These are phyloP conservation scores for Matsumyia berberina DNA, from an alignment of 2,888 invertebrate species.

Conservation along the genomic window DNA sequence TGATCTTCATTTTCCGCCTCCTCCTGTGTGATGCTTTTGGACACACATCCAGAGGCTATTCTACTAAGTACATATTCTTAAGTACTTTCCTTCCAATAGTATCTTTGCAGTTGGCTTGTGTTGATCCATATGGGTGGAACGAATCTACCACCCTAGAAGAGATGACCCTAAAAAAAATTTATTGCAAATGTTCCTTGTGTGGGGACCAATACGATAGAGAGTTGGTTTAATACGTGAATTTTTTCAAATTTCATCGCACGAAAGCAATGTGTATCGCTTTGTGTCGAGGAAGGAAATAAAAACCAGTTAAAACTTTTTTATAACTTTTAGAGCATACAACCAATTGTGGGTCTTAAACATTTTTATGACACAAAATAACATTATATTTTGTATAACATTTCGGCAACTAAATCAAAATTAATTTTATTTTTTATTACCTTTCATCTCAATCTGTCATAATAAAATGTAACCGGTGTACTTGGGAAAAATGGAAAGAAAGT, in stretches of 20 bases:
- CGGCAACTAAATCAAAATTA: slow-evolving; percentile 5
- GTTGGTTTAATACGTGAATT: neutral
- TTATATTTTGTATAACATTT: slow-evolving; percentile 2
- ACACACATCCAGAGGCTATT: slow-evolving; percentile 64
- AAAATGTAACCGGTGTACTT: slow-evolving; percentile 15
- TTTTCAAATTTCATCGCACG: no score
- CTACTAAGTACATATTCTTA: slow-evolving; percentile 55
- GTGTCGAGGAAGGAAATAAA: neutral
- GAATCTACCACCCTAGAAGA: slow-evolving; percentile 24
- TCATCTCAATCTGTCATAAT: slow-evolving; percentile 14
- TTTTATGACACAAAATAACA: slow-evolving; percentile 26
- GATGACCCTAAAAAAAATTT: slow-evolving; percentile 27
- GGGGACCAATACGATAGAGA: neutral
- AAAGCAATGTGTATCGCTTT: no score
- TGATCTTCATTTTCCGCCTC: slow-evolving; percentile 62
- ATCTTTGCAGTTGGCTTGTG: slow-evolving; percentile 21
- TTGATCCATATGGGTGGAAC: slow-evolving; percentile 38
- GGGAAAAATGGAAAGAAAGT: slow-evolving; percentile 33
- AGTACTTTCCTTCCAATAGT: slow-evolving; percentile 52
- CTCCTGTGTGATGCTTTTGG: slow-evolving; percentile 56
- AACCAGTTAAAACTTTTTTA: neutral
- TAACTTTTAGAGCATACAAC: neutral
- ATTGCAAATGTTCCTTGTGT: slow-evolving; percentile 4
- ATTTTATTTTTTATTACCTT: slow-evolving; percentile 11
- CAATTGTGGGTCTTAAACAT: neutral